A percentile compares a stretch with the other conserved stretches of the same genome.
These are phyloP conservation scores for Silurus lanzhouensis DNA, from an alignment of 2,797 vertebrate species.

Conservation along the genomic window DNA sequence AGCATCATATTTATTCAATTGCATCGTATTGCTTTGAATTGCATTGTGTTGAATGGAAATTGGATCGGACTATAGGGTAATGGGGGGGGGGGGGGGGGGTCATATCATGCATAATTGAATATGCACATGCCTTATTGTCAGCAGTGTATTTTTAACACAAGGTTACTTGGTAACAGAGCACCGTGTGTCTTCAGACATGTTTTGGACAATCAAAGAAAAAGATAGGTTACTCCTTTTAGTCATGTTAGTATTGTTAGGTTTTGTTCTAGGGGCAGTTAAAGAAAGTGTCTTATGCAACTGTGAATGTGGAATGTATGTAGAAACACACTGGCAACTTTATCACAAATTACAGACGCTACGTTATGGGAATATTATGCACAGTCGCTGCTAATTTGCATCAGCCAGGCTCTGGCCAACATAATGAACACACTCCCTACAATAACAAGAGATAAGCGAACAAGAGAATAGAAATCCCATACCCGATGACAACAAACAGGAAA, in stretches of 20 bases:
- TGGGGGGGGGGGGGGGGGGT: too few species aligned
- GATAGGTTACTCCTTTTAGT: background rate
- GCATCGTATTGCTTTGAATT: too few species aligned
- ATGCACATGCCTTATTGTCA: too few species aligned
- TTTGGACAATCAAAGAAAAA: background rate
- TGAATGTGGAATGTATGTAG: background rate
- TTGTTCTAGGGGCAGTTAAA: background rate
- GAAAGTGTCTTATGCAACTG: background rate
- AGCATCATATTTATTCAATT: too few species aligned
- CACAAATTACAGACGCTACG: background rate
- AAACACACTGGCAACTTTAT: background rate
- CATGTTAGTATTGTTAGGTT: background rate
- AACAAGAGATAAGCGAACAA: background rate
- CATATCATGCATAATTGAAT: too few species aligned
- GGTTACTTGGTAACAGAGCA: background rate
- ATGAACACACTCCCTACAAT: background rate
- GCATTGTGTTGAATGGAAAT: too few species aligned
- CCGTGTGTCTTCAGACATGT: background rate
- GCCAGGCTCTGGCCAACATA: background rate
- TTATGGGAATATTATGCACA: slow-evolving; percentile 1
- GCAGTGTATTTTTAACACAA: background rate
- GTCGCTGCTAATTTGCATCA: background rate
- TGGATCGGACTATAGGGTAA: too few species aligned
- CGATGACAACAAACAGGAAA: background rate
- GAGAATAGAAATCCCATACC: background rate